These are phyloP conservation scores for Lasioglossum villosulum DNA, from an alignment of 2,888 invertebrate genomes.

Conservation along the genomic window DNA sequence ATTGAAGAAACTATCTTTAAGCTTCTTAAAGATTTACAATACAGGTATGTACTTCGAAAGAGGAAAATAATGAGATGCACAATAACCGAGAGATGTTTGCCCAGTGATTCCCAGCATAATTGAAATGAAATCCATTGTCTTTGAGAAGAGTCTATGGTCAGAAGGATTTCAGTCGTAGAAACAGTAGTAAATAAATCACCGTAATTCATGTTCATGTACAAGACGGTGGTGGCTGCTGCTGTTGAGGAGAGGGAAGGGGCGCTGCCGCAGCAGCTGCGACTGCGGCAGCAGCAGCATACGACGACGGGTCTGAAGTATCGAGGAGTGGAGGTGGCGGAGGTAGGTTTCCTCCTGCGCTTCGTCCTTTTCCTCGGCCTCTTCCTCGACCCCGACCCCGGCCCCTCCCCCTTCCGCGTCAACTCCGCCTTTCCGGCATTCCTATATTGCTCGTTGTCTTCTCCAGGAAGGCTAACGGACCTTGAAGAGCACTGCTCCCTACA, in stretches of 20 bases:
- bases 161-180: constrained; percentile 9
- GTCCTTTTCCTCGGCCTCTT: constrained; percentile 91
- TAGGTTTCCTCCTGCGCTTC: constrained; percentile 86
- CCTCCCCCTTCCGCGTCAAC: constrained; percentile 95
- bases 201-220: constrained; percentile 76
- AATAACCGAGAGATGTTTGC: neutral
- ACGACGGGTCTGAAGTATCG: constrained; percentile 82
- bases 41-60: neutral
- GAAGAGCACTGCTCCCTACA: constrained; percentile 87
- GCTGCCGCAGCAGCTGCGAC: constrained; percentile 78
- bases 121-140: constrained; percentile 8
- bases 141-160: neutral
- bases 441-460: constrained; percentile 97
- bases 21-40: neutral
- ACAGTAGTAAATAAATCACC: constrained; percentile 36
- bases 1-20: neutral
- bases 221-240: constrained; percentile 81
- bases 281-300: constrained; percentile 80
- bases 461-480: constrained; percentile 93
- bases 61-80: neutral
- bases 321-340: constrained; percentile 81
- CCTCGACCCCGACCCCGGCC: constrained; percentile 91
- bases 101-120: neutral
- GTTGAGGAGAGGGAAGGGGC: constrained; percentile 83
- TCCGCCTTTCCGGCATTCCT: constrained; percentile 93